Evolutionary conservation across 2,113 vertebrate genomes (phyloP).

Genomic region (Meles meles): DNA sequence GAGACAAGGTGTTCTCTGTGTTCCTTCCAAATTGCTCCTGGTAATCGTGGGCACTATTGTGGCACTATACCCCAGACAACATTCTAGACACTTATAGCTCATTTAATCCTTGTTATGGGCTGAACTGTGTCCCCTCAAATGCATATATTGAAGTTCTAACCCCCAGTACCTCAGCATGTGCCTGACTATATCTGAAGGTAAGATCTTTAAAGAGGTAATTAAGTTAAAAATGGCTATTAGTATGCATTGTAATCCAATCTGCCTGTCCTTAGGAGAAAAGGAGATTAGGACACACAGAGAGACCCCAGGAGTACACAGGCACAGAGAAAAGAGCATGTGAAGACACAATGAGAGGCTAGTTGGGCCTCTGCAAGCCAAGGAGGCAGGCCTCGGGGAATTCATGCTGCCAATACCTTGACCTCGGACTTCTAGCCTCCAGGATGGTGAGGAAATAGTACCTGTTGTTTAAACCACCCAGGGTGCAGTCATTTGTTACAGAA

Average conservation of each 20-base stretch:
- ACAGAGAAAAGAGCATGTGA: background rate
- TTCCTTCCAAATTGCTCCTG: background rate
- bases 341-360: background rate
- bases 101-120: background rate
- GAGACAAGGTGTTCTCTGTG: background rate
- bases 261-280: background rate
- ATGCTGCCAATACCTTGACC: background rate
- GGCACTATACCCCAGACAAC: background rate
- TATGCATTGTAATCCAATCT: background rate
- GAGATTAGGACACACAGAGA: background rate
- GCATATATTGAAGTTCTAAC: background rate
- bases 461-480: background rate
- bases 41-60: rapidly evolving
- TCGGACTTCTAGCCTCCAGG: background rate
- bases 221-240: background rate
- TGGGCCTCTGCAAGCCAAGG: background rate
- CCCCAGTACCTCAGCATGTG: background rate
- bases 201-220: background rate
- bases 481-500: background rate
- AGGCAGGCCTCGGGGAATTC: background rate
- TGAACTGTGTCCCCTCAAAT: background rate
- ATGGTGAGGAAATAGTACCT: background rate
- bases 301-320: rapidly evolving
- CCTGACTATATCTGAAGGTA: background rate
- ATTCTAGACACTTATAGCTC: background rate